phyloP scores from a whole-genome alignment of 2,113 vertebrate species.

The Ceratotherium simum region DNA sequence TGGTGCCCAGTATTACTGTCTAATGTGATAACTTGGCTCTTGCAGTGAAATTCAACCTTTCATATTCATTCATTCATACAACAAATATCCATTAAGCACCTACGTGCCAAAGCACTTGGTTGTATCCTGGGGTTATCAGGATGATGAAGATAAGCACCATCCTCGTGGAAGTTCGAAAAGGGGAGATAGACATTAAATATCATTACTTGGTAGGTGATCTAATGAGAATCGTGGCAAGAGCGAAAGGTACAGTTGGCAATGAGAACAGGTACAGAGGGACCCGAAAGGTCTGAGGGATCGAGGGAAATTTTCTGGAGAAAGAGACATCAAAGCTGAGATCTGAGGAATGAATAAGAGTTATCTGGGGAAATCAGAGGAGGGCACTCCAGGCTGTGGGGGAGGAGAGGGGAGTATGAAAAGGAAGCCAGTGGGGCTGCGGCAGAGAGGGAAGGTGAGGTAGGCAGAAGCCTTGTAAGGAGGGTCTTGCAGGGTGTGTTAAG shows the following conservation, averaged over 20 bases:
- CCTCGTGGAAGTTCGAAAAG: not conserved
- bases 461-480: not conserved
- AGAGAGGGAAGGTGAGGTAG: not conserved
- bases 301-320: not conserved
- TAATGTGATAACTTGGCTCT: not conserved
- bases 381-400: not conserved
- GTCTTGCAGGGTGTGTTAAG: not conserved
- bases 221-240: not conserved
- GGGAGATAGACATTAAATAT: not conserved
- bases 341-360: not conserved
- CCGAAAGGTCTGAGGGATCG: not conserved
- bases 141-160: not conserved
- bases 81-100: not conserved
- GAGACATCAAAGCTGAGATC: not conserved
- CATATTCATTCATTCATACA: not conserved
- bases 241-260: not conserved
- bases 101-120: not conserved
- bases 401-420: not conserved
- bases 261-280: not conserved
- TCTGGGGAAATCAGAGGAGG: not conserved
- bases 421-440: not conserved
- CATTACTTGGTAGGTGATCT: not conserved
- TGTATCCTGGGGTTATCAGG: not conserved
- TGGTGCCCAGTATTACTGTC: not conserved
- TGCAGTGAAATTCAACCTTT: conserved; percentile 18